Conservation (phyloP, 2,888 invertebrate species). For the Ophion slaviceki region DNA sequence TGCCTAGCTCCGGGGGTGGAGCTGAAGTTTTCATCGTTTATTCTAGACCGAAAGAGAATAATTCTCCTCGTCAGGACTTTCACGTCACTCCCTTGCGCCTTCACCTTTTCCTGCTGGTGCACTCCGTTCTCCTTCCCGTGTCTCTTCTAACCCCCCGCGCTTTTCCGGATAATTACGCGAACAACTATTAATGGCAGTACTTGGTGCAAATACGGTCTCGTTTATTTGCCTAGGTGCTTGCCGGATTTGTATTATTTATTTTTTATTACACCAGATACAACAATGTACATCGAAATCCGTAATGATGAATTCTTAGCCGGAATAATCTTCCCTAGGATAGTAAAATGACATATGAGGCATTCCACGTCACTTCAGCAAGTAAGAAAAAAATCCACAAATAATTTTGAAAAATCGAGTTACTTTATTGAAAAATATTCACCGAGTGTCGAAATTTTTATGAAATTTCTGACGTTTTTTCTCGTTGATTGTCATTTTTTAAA, state of each 20-base stretch:
- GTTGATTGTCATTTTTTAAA: no score
- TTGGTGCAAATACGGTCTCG: slow-evolving; percentile 6
- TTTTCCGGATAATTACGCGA: slow-evolving; percentile 46
- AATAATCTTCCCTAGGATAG: no score
- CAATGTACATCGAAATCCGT: no score
- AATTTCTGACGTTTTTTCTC: no score
- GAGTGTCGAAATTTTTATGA: no score
- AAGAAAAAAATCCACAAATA: no score
- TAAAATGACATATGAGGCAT: no score
- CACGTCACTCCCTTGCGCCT: slow-evolving; percentile 22
- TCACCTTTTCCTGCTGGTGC: slow-evolving; percentile 29
- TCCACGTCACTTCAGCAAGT: no score
- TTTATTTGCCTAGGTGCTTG: neutral
- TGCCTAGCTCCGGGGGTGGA: slow-evolving; percentile 27
- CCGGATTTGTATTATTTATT: neutral
- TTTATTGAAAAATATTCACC: no score
- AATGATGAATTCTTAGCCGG: no score
- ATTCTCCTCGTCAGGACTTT: slow-evolving; percentile 47
- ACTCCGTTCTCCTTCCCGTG: slow-evolving; percentile 23
- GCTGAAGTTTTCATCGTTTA: slow-evolving; percentile 50
- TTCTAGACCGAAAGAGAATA: slow-evolving; percentile 45
- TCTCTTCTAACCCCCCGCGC: slow-evolving; percentile 12
- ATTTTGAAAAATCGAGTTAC: no score
- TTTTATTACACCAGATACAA: no score
- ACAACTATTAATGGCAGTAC: slow-evolving; percentile 32